Evolutionary conservation across 2,888 invertebrate species (phyloP).

Genomic region (Acanthosepion esculentum): DNA sequence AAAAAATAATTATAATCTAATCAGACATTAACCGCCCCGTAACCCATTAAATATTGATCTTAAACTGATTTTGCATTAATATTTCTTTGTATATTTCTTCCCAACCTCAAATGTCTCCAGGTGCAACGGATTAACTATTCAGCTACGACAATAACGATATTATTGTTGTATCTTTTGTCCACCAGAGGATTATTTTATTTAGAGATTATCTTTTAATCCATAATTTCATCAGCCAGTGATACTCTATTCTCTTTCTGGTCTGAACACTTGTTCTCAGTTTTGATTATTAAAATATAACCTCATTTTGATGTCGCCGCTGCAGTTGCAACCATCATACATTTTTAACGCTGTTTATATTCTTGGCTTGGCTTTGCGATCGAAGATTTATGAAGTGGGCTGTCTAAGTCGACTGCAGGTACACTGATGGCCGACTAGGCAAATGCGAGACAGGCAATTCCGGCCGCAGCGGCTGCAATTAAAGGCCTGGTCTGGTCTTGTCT

Average conservation of each 20-base stretch:
- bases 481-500: too few relatives aligned
- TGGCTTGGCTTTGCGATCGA: not conserved
- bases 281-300: not conserved
- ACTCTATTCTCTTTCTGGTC: not conserved
- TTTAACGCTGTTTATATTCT: not conserved
- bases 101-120: not conserved
- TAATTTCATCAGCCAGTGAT: not conserved
- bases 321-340: not conserved
- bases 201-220: not conserved
- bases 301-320: not conserved
- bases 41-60: not conserved
- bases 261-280: not conserved
- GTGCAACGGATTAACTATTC: not conserved
- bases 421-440: too few relatives aligned
- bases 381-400: too few relatives aligned
- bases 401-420: too few relatives aligned
- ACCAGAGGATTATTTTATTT: not conserved
- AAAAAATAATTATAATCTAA: not conserved
- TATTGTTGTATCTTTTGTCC: not conserved
- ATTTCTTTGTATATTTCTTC: not conserved
- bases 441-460: too few relatives aligned
- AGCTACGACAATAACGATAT: not conserved
- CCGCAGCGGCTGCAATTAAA: too few relatives aligned
- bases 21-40: not conserved
- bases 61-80: not conserved